These are phyloP conservation scores for Dipus sagitta DNA, from an alignment of 2,797 vertebrate genomes.

Conservation along the genomic window DNA sequence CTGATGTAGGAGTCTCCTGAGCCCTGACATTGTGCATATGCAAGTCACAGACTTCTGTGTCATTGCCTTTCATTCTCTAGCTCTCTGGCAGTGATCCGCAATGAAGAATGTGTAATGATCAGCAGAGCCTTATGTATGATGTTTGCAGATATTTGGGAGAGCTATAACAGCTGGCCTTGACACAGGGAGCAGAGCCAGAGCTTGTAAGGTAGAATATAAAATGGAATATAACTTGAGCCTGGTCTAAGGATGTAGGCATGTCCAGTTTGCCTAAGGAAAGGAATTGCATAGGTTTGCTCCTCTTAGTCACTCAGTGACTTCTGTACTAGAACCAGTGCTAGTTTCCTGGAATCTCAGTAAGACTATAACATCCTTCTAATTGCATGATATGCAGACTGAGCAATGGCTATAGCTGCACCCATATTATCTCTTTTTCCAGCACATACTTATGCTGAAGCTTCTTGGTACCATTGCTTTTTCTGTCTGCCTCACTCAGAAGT, in stretches of 20 bases:
- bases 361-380: background rate
- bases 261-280: background rate
- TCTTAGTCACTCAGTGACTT: background rate
- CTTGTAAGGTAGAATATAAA: too few species aligned
- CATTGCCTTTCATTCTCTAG: background rate
- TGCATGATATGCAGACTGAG: background rate
- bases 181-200: background rate
- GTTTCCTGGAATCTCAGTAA: background rate
- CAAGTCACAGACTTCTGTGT: conserved; percentile 2
- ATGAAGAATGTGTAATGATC: background rate
- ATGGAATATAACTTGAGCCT: background rate
- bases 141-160: background rate
- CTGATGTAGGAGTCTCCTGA: background rate
- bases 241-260: background rate
- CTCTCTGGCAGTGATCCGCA: background rate
- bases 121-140: background rate
- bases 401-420: background rate
- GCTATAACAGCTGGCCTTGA: background rate
- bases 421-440: background rate
- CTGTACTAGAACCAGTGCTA: background rate
- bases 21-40: background rate
- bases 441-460: background rate
- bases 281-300: background rate
- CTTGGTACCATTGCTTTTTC: background rate
- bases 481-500: background rate